A percentile compares a stretch with the other conserved stretches of the same genome.
These are phyloP conservation scores for Acleris emargana DNA, from an alignment of 2,888 invertebrate species.

Conservation along the genomic window DNA sequence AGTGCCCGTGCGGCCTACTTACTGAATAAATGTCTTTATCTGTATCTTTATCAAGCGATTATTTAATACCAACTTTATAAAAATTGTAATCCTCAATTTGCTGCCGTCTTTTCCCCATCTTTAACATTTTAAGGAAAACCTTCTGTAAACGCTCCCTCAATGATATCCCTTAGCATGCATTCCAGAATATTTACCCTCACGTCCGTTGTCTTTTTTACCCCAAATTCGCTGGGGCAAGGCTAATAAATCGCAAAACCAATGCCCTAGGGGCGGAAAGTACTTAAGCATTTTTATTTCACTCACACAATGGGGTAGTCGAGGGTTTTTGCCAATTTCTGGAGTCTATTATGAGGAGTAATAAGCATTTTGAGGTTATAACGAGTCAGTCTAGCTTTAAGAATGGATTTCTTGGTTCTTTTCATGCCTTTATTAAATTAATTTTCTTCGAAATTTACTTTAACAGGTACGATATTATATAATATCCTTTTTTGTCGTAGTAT, in stretches of 20 bases:
- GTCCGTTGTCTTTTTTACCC: slow-evolving; percentile 28
- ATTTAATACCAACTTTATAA: no score
- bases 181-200: slow-evolving; percentile 19
- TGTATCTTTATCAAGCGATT: no score
- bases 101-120: no score
- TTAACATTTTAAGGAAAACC: slow-evolving; percentile 7
- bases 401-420: not conserved
- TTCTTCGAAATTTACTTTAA: no score
- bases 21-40: no score
- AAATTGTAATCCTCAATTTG: no score
- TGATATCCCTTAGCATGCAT: slow-evolving; percentile 32
- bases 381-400: no score
- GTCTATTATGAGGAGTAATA: slow-evolving; percentile 2
- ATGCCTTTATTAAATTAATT: not conserved
- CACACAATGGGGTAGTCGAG: slow-evolving; percentile 14
- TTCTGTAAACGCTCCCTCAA: slow-evolving; percentile 13
- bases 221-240: slow-evolving; percentile 26
- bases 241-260: slow-evolving; percentile 29
- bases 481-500: no score
- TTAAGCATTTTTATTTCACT: slow-evolving; percentile 34
- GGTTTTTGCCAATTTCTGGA: slow-evolving; percentile 18
- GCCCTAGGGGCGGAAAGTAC: slow-evolving; percentile 24
- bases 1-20: no score
- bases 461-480: no score
- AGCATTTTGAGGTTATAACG: not conserved